These are phyloP conservation scores for Pangasius krempfi DNA, from an alignment of 2,797 vertebrate species.

Conservation along the genomic window DNA sequence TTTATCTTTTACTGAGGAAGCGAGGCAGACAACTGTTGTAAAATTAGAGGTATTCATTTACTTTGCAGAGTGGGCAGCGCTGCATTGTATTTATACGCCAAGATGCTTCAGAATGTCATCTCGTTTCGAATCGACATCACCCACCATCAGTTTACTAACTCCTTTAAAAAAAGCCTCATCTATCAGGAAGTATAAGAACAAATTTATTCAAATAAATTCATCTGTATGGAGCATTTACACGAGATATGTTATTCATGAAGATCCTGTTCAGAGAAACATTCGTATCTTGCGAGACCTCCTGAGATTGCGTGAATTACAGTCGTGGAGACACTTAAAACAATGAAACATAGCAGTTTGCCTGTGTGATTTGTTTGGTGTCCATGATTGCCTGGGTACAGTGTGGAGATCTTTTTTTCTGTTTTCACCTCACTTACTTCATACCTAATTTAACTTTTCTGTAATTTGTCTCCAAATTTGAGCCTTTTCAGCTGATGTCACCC, in stretches of 20 bases:
- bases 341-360: not conserved
- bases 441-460: not conserved
- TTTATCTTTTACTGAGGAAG: no score
- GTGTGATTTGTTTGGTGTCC: not conserved
- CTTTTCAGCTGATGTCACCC: not conserved
- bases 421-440: not conserved
- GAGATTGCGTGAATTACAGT: not conserved
- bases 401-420: not conserved
- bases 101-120: not conserved
- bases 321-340: not conserved
- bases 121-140: not conserved
- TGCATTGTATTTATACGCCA: not conserved
- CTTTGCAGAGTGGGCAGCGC: not conserved
- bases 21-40: not conserved
- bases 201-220: not conserved
- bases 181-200: not conserved
- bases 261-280: not conserved
- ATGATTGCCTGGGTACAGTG: not conserved
- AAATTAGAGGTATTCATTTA: not conserved
- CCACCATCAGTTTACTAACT: constrained; percentile 26
- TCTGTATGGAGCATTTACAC: not conserved
- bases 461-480: not conserved
- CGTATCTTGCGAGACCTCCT: not conserved
- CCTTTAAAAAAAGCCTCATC: not conserved
- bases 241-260: not conserved